Percentiles rank a stretch among this genome's conserved stretches.
Evolutionary conservation across 2,888 invertebrate species (phyloP).

Genomic region (Pseudoips prasinana): DNA sequence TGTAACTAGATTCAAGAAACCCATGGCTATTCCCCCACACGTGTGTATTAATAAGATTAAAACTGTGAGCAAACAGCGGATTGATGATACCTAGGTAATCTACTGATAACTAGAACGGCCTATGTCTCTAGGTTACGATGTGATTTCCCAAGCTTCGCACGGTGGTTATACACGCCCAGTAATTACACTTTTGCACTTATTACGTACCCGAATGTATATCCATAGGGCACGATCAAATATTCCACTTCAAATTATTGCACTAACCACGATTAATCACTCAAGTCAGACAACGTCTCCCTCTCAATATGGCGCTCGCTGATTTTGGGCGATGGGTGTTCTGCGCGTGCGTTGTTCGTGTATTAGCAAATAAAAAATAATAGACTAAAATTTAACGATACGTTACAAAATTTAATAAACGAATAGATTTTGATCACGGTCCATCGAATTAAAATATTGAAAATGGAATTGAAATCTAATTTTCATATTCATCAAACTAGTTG

Average conservation of each 20-base stretch:
- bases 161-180: constrained; percentile 46
- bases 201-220: constrained; percentile 83
- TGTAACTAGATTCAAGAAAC: constrained; percentile 91
- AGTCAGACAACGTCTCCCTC: constrained; percentile 87
- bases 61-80: constrained; percentile 83
- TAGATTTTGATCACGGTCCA: constrained; percentile 38
- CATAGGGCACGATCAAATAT: constrained; percentile 81
- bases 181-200: constrained; percentile 60
- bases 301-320: constrained; percentile 88
- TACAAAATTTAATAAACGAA: constrained; percentile 36
- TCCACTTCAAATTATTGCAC: constrained; percentile 81
- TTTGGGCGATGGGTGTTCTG: constrained; percentile 81
- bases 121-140: constrained; percentile 84
- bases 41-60: constrained; percentile 87
- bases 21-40: constrained; percentile 83
- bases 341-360: constrained; percentile 79
- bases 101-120: constrained; percentile 84
- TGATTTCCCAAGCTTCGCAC: constrained; percentile 57
- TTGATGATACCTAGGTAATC: constrained; percentile 82
- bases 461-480: constrained; percentile 59
- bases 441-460: constrained; percentile 44
- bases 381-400: constrained; percentile 45
- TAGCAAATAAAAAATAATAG: constrained; percentile 65
- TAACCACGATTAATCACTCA: constrained; percentile 81
- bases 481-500: constrained; percentile 67